phyloP scores from a whole-genome alignment of 1,140 invertebrate genomes.

The Calosoma granatense region DNA sequence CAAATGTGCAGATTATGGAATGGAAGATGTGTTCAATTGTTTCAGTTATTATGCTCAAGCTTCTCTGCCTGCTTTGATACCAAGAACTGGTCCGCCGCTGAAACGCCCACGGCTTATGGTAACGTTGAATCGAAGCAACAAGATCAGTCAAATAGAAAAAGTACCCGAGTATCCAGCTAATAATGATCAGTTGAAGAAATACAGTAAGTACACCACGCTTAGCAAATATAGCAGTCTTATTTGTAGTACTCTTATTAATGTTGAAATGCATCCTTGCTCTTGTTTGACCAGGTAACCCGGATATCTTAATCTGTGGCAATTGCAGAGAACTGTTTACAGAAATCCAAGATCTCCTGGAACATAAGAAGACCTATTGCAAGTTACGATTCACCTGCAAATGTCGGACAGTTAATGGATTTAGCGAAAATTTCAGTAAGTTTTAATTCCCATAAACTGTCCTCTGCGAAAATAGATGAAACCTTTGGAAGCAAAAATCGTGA shows the following conservation, averaged over 20 bases:
- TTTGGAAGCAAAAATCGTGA: neutral
- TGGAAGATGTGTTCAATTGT: too few species aligned
- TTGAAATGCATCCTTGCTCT: neutral
- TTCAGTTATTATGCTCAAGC: conserved; percentile 9
- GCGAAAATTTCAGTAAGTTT: neutral
- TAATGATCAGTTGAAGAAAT: conserved; percentile 6
- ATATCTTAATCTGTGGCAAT: conserved; percentile 81
- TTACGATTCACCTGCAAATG: conserved; percentile 78
- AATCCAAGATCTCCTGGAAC: conserved; percentile 70
- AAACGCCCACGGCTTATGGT: conserved; percentile 7
- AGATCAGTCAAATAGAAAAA: neutral
- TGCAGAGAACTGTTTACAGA: conserved; percentile 76
- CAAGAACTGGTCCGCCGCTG: conserved; percentile 2
- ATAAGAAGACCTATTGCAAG: conserved; percentile 79
- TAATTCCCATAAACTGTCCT: neutral
- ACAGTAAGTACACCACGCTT: conserved; percentile 3
- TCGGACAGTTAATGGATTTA: conserved; percentile 22
- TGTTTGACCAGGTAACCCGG: conserved; percentile 56
- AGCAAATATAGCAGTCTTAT: neutral
- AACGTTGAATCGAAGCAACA: neutral
- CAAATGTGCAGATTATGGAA: too few species aligned
- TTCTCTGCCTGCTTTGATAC: neutral
- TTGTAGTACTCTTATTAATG: neutral
- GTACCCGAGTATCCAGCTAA: neutral
- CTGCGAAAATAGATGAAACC: neutral